Evolutionary conservation across 2,888 invertebrate species (phyloP).

Genomic region (Creontiades dilutus): DNA sequence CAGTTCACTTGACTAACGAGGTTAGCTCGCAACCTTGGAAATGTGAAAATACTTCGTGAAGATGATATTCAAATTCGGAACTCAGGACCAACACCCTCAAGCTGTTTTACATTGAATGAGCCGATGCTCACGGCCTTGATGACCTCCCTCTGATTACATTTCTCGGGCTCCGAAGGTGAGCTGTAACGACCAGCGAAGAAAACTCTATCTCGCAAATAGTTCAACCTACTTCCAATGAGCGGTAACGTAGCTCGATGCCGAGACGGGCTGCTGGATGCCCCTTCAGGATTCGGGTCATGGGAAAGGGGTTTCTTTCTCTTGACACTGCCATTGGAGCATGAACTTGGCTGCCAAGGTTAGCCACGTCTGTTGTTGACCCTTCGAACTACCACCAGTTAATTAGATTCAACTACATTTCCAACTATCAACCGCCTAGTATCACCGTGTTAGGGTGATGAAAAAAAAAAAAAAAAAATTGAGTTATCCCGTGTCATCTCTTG

Average conservation of each 20-base stretch:
- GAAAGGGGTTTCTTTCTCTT: slow-evolving; percentile 18
- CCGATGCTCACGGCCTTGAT: background rate
- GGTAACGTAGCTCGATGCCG: background rate
- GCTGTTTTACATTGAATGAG: slow-evolving; percentile 26
- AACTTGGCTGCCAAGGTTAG: slow-evolving; percentile 28
- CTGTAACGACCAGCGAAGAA: background rate
- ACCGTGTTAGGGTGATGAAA: too few species aligned
- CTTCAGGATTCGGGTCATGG: slow-evolving; percentile 34
- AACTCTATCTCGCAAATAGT: background rate
- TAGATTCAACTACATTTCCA: too few species aligned
- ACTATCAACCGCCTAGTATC: too few species aligned
- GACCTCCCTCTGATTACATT: background rate
- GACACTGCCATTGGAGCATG: slow-evolving; percentile 36
- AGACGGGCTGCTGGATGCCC: background rate
- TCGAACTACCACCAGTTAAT: too few species aligned
- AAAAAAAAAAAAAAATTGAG: too few species aligned
- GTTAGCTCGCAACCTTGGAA: background rate
- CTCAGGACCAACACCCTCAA: background rate
- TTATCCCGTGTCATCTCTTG: too few species aligned
- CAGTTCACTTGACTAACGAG: background rate
- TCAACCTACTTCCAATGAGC: slow-evolving; percentile 10
- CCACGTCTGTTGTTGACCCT: slow-evolving; percentile 2
- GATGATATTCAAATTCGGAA: slow-evolving; percentile 9
- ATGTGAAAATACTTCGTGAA: background rate
- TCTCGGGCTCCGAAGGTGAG: background rate